Conservation (phyloP, 2,888 invertebrate genomes). For the Chirona hameri region DNA sequence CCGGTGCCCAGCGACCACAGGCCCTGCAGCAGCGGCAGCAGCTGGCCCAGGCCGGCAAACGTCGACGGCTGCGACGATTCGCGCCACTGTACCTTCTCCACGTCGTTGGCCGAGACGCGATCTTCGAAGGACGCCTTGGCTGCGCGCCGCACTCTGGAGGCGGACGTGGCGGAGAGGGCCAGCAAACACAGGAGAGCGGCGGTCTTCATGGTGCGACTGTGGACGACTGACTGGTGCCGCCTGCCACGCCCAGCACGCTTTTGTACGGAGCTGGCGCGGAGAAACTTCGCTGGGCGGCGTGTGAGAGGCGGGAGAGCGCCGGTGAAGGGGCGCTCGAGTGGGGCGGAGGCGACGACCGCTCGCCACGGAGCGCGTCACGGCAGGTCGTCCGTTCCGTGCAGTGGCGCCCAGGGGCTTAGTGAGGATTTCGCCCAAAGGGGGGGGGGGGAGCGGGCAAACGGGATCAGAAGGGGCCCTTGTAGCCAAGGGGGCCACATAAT, state of each 20-base stretch:
- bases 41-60: background rate
- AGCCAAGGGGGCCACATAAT: too few relatives aligned
- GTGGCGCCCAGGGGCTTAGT: too few relatives aligned
- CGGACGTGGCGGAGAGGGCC: background rate
- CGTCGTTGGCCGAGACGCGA: background rate
- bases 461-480: too few relatives aligned
- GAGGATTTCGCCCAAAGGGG: too few relatives aligned
- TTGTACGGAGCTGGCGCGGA: background rate
- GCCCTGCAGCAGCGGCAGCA: background rate
- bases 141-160: background rate
- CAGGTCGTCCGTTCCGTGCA: too few relatives aligned
- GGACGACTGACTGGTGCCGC: background rate
- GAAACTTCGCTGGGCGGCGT: background rate
- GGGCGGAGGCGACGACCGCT: too few relatives aligned
- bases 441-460: too few relatives aligned
- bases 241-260: background rate
- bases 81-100: background rate
- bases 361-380: too few relatives aligned
- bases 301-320: background rate
- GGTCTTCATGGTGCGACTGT: background rate
- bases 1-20: background rate
- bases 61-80: background rate
- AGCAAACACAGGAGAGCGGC: background rate
- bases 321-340: too few relatives aligned
- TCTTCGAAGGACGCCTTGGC: background rate